phyloP scores from a whole-genome alignment of 2,888 invertebrate genomes.

The Apodemia mormo region DNA sequence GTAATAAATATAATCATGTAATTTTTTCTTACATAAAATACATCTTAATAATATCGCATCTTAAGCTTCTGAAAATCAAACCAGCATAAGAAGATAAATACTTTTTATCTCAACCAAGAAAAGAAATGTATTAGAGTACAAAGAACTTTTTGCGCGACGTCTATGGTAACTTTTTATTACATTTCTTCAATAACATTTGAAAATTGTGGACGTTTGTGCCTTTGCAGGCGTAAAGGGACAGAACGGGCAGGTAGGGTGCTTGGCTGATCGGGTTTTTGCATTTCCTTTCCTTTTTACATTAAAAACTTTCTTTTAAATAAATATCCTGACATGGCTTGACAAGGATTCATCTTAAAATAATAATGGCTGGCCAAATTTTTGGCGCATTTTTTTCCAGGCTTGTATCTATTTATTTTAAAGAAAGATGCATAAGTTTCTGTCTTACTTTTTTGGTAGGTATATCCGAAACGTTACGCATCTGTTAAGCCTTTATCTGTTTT shows the following conservation, averaged over 20 bases:
- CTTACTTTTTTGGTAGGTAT: background rate
- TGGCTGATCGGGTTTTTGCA: conserved; percentile 67
- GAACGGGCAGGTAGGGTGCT: conserved; percentile 60
- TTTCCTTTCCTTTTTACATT: conserved; percentile 81
- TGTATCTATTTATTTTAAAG: conserved; percentile 13
- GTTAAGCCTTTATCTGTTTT: conserved; percentile 11
- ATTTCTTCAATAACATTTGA: conserved; percentile 44
- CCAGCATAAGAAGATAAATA: background rate
- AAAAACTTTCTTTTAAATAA: conserved; percentile 82
- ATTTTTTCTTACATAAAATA: background rate
- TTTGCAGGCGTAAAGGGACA: conserved; percentile 11
- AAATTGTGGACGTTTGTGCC: conserved; percentile 12
- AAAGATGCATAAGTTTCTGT: conserved; percentile 1
- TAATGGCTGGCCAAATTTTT: conserved; percentile 53
- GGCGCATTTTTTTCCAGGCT: conserved; percentile 9
- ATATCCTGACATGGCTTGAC: conserved; percentile 76
- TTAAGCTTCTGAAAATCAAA: background rate
- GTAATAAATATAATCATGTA: too few species aligned
- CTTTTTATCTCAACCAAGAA: conserved; percentile 52
- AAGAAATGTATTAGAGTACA: conserved; percentile 59
- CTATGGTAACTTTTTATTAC: conserved; percentile 61
- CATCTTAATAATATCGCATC: background rate
- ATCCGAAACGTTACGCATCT: background rate
- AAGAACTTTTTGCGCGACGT: conserved; percentile 53
- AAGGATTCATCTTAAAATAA: conserved; percentile 77